Base-by-base conservation (phyloP, 2,888 invertebrate genomes). In the Syritta pipiens region DNA sequence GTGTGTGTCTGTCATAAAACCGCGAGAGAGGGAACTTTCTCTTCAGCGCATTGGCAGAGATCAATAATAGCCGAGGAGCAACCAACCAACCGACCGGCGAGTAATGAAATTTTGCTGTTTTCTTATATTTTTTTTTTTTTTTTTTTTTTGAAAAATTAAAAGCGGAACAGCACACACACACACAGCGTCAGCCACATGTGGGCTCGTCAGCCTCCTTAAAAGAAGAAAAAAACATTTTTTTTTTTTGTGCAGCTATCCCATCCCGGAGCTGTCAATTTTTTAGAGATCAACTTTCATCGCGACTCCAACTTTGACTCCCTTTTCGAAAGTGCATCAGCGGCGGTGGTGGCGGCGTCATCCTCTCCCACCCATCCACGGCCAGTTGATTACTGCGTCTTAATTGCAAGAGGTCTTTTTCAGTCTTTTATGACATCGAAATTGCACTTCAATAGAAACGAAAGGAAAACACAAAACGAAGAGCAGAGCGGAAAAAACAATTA, bases 21-120 rank as follows among this genome's bases (percentile, higher is more conserved):
- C 30, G n/a, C n/a, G 17, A 30, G 24, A 24, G 7, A 53, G 49
- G 19, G 12, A 72, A 79, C 67, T 79, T 79, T 79, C 74, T 68
- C 62, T 49, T 12, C 9, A 12, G 3, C n/a, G n/a, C 12, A 65
- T 65, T 60, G 65, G 32, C 60, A 42, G 60, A 67, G 49, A 68
- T 74, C 74, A 48, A 67, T 72, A 69, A 55, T 76, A 69, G 46
- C 46, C 40, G 48, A 28, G 49, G 17, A 14, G 7, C 37, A 59
- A 28, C 17, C 51, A 69, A n/a, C 49, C 42, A 24, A 24, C 12
- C 19, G 24, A 30, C 28, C n/a, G 49, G 28, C 24, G 51, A 53
- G 49, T 55, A 74, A 79, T 79, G 67, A 57, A 62, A 14, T 74
- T 79, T 68, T 68, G n/a, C n/a, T n/a, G n/a, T n/a, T n/a, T n/a